Evolutionary conservation across 2,113 vertebrate species (phyloP).

Genomic region (Phaethon lepturus): DNA sequence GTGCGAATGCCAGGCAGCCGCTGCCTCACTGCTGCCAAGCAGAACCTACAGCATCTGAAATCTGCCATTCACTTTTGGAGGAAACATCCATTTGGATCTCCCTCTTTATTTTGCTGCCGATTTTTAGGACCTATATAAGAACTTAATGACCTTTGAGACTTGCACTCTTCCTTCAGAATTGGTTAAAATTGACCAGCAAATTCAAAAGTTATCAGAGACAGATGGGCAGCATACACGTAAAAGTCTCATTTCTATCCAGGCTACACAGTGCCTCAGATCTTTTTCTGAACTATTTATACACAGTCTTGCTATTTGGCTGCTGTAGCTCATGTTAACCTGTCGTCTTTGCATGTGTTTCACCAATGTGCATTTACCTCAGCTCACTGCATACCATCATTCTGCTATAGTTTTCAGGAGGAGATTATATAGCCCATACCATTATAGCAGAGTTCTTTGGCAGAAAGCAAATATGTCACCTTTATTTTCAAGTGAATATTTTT

Average conservation of each 20-base stretch:
- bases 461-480: background rate
- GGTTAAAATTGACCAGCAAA: background rate
- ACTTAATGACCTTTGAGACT: background rate
- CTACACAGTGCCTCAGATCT: background rate
- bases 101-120: background rate
- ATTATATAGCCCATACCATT: background rate
- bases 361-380: background rate
- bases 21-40: background rate
- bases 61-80: background rate
- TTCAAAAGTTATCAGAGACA: background rate
- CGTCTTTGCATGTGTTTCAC: background rate
- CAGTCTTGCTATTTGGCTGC: background rate
- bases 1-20: accelerated
- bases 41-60: accelerated
- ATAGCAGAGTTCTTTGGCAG: background rate
- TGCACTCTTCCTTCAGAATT: background rate
- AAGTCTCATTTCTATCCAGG: background rate
- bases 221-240: background rate
- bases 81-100: background rate
- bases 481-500: background rate
- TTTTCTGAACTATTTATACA: background rate
- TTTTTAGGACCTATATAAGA: background rate
- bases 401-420: background rate
- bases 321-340: background rate
- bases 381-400: background rate